Evolutionary conservation across 2,113 vertebrate species (phyloP).

Genomic region (Bubo bubo): DNA sequence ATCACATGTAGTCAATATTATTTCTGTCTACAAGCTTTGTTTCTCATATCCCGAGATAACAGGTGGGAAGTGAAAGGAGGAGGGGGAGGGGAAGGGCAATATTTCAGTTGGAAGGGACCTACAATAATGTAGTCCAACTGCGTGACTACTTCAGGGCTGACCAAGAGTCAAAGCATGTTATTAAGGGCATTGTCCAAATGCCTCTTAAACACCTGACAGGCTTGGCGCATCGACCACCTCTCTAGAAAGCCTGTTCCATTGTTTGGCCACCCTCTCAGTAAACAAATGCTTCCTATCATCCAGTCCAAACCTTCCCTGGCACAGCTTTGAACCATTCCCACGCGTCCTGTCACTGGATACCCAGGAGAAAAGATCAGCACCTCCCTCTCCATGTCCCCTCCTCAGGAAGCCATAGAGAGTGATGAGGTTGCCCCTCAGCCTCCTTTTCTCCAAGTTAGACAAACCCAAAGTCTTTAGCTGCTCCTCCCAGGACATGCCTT

Average conservation of each 20-base stretch:
- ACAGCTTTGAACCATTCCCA: neutral
- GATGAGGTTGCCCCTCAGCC: neutral
- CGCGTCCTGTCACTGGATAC: fast-evolving
- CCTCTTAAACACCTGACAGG: neutral
- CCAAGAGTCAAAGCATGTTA: neutral
- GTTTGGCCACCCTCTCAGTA: neutral
- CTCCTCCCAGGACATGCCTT: neutral
- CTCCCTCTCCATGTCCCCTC: neutral
- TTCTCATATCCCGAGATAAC: neutral
- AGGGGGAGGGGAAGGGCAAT: no score
- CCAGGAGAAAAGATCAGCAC: neutral
- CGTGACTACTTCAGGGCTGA: neutral
- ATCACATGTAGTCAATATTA: neutral
- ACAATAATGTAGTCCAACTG: neutral
- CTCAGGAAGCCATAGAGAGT: neutral
- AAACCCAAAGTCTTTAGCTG: neutral
- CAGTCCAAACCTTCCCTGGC: neutral
- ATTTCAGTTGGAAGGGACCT: neutral
- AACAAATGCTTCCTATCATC: neutral
- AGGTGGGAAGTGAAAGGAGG: neutral
- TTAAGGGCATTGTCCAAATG: neutral
- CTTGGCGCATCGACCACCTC: neutral
- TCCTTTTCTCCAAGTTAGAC: neutral
- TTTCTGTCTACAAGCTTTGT: neutral
- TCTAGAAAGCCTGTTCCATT: neutral